Evolutionary conservation across 2,888 invertebrate genomes (phyloP), one percentile per base, ranked within the genome.

Genomic region (Ariolimax columbianus): DNA sequence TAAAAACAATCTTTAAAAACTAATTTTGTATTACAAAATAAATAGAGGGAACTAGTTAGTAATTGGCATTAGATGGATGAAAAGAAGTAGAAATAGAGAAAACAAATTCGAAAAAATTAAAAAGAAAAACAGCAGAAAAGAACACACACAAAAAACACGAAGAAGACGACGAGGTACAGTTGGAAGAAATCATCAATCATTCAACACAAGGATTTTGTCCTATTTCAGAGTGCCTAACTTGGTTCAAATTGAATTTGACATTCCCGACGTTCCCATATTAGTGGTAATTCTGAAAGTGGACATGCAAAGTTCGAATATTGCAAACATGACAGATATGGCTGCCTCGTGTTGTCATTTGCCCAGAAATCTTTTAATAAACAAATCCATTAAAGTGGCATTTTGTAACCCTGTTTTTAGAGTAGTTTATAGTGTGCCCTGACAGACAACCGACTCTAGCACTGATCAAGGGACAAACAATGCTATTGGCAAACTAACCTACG

Each of bases 401-500:
- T 3, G 59, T 63, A 55, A 6, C 59, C n/a, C 59, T n/a, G 59
- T 63, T n/a, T n/a, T 63, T 4, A n/a, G n/a, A n/a, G 26, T n/a
- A 63, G 23, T 72, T 40, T 23, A 19, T 9, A 17, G 19, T 3
- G 36, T 36, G 40, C 11, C 26, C 26, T 72, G 72, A 72, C 72
- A 40, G 14, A n/a, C 26, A 23, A 72, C 1, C 72, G 26, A 40
- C 26, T 40, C 72, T 30, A 23, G 40, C 2, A 6, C n/a, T 1
- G 38, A 40, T 11, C 26, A 72, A 36, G 51, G 68, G 30, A 43
- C 68, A 68, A 79, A 79, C 68, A 79, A 43, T 36, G 17, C 63
- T 43, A 7, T 47, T 0, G 79, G 36, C 68, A 66, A 66, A 79
- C 79, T 36, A 40, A 66, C 30, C 36, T 40, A 66, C 43, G 47